Base-by-base conservation (phyloP, 1,140 invertebrate genomes). In the Anthonomus grandis region DNA sequence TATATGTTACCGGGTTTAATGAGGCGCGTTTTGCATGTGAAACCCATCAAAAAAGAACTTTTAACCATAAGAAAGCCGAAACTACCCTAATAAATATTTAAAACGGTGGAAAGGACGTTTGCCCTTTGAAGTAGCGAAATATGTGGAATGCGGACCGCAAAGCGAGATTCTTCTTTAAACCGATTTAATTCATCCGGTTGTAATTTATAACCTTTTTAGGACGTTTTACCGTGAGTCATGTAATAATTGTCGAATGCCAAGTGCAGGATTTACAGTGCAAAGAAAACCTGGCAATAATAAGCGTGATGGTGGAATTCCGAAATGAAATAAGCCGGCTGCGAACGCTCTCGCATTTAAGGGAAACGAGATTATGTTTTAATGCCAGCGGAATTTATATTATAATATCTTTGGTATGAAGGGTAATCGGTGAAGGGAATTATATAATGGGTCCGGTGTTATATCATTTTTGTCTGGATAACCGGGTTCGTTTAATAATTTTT, bases 121-220 rank as follows among this genome's bases (percentile, higher is more conserved):
- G 13, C 31, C 10, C 13, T 34, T 34, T 34, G 31, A 34, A 34
- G 10, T 13, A 10, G 31, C 10, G n/a, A 45, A 45, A 45, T 24
- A 19, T 12, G 42, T 12, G 42, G 19, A 23, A 9, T n/a, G 22
- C 42, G 17, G 9, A 44, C 10, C 24, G 45, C 45, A 47, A 31
- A 25, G 23, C 23, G 45, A 31, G 34, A 31, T 31, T 47, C n/a
- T 47, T 31, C 18, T 27, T 47, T 47, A 31, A 27, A 47, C 10
- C n/a, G 15, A 2, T 9, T 17, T 37, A 49, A 49, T 49, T 49
- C 47, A 49, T 49, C 34, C 47, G 34, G 47, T 49, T 49, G 47
- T 49, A 49, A 49, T 37, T 49, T 49, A 49, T 49, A 49, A 49
- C 31, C 47, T 49, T 49, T 49, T 49, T 49, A 49, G 38, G 27